These are phyloP conservation scores for Salvelinus sp. DNA, from an alignment of 2,113 vertebrate species.

Conservation along the genomic window DNA sequence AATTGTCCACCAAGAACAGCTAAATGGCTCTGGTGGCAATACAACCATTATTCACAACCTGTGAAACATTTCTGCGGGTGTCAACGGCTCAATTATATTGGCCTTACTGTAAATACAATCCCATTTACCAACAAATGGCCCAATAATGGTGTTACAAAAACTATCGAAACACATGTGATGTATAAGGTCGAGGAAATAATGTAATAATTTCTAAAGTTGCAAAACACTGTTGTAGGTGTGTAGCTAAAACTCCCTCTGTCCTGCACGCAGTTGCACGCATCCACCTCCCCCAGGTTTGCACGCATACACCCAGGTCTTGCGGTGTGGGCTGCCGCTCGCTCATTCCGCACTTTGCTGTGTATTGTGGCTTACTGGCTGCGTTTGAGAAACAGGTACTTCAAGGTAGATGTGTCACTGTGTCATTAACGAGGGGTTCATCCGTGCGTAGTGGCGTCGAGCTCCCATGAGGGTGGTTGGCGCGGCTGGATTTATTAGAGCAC, in stretches of 20 bases:
- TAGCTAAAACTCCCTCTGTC: background rate
- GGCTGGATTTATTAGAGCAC: background rate
- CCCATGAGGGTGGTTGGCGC: conserved; percentile 18
- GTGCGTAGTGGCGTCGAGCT: conserved; percentile 55
- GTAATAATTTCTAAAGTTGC: background rate
- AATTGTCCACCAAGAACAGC: conserved; percentile 59
- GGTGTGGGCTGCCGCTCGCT: background rate
- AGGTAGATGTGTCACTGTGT: conserved; percentile 75
- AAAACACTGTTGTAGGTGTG: background rate
- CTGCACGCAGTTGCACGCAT: background rate
- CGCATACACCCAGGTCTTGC: no score
- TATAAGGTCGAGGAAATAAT: background rate
- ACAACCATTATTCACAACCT: conserved; percentile 59
- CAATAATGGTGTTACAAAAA: conserved; percentile 3
- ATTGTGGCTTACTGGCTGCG: conserved; percentile 10
- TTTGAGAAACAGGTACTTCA: conserved; percentile 51
- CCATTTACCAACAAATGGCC: conserved; percentile 47
- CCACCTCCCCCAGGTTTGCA: no score
- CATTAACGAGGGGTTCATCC: conserved; percentile 68
- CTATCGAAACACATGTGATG: background rate
- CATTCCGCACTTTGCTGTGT: conserved; percentile 9
- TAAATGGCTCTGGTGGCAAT: conserved; percentile 55
- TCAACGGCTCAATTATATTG: conserved; percentile 43
- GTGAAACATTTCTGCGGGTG: conserved; percentile 45
- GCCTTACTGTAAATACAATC: conserved; percentile 52